phyloP scores from a whole-genome alignment of 2,888 invertebrate genomes.

The Aphodius sticticus region DNA sequence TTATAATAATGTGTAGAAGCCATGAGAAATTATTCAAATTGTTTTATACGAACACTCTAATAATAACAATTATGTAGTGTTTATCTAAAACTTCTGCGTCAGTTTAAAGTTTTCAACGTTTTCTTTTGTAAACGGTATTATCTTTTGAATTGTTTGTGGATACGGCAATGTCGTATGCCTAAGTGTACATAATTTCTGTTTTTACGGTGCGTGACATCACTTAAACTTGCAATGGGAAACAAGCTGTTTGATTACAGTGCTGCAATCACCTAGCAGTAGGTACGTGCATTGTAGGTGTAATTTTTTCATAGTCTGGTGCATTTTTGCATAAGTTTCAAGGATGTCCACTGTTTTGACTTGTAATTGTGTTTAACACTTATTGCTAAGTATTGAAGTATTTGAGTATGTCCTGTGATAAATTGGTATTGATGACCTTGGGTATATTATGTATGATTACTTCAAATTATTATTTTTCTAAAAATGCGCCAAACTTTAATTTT shows the following conservation, averaged over 20 bases:
- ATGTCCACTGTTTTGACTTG: no score
- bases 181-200: slow-evolving; percentile 18
- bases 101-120: neutral
- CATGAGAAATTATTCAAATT: neutral
- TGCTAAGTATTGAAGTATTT: no score
- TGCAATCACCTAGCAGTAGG: neutral
- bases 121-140: slow-evolving; percentile 1
- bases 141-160: slow-evolving; percentile 17
- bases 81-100: neutral
- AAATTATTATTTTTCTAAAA: no score
- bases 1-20: neutral
- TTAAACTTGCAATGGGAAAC: neutral
- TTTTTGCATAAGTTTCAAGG: no score
- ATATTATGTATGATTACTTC: no score
- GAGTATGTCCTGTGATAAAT: no score
- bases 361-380: no score
- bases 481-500: no score
- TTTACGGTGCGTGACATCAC: neutral
- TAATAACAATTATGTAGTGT: neutral
- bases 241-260: neutral
- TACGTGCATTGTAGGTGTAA: no score
- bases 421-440: no score
- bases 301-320: no score
- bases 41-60: neutral
- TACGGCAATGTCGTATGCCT: neutral